Evolutionary conservation across 2,113 vertebrate genomes (phyloP).

Genomic region (Eclectus roratus): DNA sequence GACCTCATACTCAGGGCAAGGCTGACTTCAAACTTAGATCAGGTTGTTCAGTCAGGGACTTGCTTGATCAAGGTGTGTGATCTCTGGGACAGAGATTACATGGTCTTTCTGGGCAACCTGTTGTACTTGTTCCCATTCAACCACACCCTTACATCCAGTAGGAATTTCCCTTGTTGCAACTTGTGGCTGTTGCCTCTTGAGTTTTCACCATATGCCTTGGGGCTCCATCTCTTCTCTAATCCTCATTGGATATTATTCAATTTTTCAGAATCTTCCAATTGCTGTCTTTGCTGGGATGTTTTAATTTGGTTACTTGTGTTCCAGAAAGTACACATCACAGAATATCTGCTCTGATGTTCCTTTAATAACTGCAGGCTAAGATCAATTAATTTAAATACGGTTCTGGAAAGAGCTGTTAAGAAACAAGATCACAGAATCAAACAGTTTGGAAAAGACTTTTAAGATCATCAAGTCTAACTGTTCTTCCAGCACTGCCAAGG

Average conservation of each 20-base stretch:
- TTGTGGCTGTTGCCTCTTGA: neutral
- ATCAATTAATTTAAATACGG: neutral
- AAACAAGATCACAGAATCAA: neutral
- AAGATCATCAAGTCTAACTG: neutral
- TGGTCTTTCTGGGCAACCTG: neutral
- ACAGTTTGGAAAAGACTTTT: neutral
- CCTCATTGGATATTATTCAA: neutral
- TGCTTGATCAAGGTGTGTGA: neutral
- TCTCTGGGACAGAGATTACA: neutral
- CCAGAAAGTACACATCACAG: neutral
- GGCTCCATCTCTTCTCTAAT: neutral
- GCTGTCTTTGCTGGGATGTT: neutral
- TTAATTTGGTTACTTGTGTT: neutral
- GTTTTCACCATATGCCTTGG: fast-evolving
- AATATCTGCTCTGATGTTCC: neutral
- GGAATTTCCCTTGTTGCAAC: neutral
- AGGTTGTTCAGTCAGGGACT: neutral
- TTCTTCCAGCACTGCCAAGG: neutral
- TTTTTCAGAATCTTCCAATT: neutral
- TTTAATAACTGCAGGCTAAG: neutral
- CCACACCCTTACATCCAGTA: neutral
- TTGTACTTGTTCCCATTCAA: neutral
- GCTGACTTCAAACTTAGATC: neutral
- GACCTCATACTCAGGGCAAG: neutral
- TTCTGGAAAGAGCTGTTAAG: neutral